Base-by-base conservation (phyloP, 2,797 vertebrate species). In the Rhinophrynus dorsalis region DNA sequence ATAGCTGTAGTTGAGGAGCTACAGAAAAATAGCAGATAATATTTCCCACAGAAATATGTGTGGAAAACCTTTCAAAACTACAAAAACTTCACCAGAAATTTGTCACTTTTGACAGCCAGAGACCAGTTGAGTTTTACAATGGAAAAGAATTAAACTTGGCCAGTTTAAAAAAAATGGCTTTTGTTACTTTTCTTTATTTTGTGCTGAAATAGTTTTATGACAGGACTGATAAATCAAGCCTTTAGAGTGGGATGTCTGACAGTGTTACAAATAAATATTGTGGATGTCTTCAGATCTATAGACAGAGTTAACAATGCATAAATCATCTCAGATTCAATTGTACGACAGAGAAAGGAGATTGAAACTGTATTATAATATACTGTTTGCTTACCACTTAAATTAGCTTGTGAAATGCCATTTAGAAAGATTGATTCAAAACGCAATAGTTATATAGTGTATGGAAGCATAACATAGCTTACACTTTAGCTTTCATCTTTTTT, bases 141-240 rank as follows among this genome's bases (percentile, higher is more conserved):
- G 50, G 50, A 56, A 69, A 70, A 54, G n/a, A n/a, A n/a, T n/a
- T n/a, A n/a, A n/a, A n/a, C n/a, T n/a, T n/a, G n/a, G n/a, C n/a
- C n/a, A n/a, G n/a, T n/a, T n/a, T n/a, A n/a, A n/a, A n/a, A n/a
- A n/a, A n/a, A n/a, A n/a, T n/a, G n/a, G n/a, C n/a, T n/a, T n/a
- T n/a, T n/a, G n/a, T n/a, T n/a, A n/a, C n/a, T n/a, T n/a, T n/a
- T n/a, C n/a, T n/a, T n/a, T 70, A 44, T 70, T 70, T 70, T 62
- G 58, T 61, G 55, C 66, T 59, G 67, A 70, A n/a, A 70, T 70
- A 70, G 58, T 62, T 62, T 26, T 62, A 58, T 69, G 56, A 61
- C 67, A 69, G 57, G 47, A 61, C 9, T 32, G 35, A 69, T 68
- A 69, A 69, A 68, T 68, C 66, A 68, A 44, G 4, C 15, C 29